Evolutionary conservation across 1,140 invertebrate genomes (phyloP).

Genomic region (Drosophila burlai): DNA sequence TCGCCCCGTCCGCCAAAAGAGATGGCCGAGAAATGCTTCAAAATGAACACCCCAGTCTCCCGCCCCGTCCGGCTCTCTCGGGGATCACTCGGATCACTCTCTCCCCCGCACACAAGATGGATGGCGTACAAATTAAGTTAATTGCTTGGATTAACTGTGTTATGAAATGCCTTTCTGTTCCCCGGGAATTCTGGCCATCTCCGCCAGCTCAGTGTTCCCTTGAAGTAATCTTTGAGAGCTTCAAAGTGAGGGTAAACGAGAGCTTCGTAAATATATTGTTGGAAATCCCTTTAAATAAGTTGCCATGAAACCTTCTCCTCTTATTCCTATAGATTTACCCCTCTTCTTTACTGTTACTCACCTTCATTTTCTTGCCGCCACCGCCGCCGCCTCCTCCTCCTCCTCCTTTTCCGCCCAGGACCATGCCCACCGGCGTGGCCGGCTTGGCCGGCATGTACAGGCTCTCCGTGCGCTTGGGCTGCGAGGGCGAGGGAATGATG

Average conservation of each 20-base stretch:
- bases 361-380: conserved; percentile 85
- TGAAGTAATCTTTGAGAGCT: background rate
- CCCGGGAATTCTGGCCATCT: conserved; percentile 40
- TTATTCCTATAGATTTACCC: background rate
- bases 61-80: background rate
- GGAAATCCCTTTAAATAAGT: background rate
- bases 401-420: conserved; percentile 85
- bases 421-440: conserved; percentile 85
- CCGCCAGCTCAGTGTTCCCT: background rate
- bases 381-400: conserved; percentile 85
- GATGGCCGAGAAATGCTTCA: conserved; percentile 44
- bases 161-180: conserved; percentile 63
- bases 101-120: conserved; percentile 31
- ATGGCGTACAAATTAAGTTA: conserved; percentile 68
- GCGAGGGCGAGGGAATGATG: conserved; percentile 92
- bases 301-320: background rate
- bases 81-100: background rate
- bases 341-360: conserved; percentile 28
- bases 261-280: too few species aligned
- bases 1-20: conserved; percentile 41
- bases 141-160: conserved; percentile 77
- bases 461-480: conserved; percentile 95
- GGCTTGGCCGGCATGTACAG: conserved; percentile 88
- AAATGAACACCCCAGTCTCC: conserved; percentile 39
- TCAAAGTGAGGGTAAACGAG: too few species aligned